Evolutionary conservation across 2,797 vertebrate species (phyloP).

Genomic region (Sebastes aleutianus): DNA sequence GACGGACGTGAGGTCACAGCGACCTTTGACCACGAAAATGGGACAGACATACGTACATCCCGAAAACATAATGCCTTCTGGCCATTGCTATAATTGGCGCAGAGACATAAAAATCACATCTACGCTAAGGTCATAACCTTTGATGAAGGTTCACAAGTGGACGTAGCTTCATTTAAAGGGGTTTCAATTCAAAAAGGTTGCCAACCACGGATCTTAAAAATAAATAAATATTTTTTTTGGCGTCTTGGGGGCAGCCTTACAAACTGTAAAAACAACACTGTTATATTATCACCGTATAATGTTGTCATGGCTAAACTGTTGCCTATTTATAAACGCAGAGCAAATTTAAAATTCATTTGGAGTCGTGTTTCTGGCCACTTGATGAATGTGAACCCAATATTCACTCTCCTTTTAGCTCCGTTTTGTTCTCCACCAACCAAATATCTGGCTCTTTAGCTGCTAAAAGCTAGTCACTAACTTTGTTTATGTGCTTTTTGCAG

Average conservation of each 20-base stretch:
- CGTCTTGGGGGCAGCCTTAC: fast-evolving
- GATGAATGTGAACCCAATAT: background rate
- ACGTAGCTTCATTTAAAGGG: too few relatives aligned
- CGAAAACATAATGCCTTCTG: too few relatives aligned
- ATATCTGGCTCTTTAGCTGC: background rate
- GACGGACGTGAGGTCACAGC: too few relatives aligned
- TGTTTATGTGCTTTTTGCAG: background rate
- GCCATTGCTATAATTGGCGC: fast-evolving
- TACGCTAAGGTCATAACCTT: background rate
- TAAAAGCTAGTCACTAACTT: background rate
- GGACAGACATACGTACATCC: too few relatives aligned
- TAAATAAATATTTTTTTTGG: background rate
- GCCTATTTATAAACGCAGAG: background rate
- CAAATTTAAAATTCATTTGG: background rate
- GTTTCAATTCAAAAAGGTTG: too few relatives aligned
- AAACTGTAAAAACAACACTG: background rate
- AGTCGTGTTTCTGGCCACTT: background rate
- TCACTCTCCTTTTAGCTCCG: background rate
- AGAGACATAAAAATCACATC: background rate
- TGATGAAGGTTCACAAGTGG: background rate
- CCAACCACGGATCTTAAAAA: background rate
- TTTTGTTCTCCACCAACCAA: background rate
- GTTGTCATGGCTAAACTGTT: background rate
- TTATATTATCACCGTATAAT: background rate
- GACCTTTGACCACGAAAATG: too few relatives aligned